Conservation (phyloP, 2,113 vertebrate genomes). For the Ptilonorhynchus violaceus region DNA sequence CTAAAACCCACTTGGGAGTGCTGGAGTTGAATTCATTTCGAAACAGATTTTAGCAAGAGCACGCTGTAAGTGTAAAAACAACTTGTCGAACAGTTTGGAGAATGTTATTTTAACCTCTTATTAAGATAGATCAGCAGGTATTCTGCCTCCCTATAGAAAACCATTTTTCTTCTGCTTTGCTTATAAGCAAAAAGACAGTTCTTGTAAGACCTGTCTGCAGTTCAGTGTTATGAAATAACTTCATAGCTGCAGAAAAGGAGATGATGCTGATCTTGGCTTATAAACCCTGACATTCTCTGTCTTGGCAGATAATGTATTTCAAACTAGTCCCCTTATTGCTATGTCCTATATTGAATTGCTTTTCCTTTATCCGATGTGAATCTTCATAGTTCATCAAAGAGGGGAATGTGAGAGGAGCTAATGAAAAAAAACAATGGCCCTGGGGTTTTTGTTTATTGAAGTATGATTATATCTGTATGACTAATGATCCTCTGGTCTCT, state of each 20-base stretch:
- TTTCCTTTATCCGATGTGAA: conserved; percentile 47
- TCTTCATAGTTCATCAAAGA: conserved; percentile 42
- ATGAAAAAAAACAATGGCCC: not conserved
- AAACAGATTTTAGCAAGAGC: not conserved
- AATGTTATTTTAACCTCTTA: not conserved
- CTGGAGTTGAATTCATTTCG: not conserved
- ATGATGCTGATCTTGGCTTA: conserved; percentile 34
- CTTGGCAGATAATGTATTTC: conserved; percentile 50
- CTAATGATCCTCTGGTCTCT: not conserved
- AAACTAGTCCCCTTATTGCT: not conserved
- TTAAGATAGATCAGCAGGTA: not conserved
- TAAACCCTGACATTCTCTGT: conserved; percentile 38
- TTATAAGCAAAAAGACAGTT: conserved; percentile 1
- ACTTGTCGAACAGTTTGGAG: not conserved
- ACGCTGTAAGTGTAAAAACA: not conserved
- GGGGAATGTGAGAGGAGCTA: not conserved
- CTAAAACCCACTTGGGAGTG: not conserved
- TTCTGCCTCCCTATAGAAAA: not conserved
- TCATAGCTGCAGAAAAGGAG: conserved; percentile 22
- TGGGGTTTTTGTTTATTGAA: conserved; percentile 10
- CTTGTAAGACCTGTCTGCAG: not conserved
- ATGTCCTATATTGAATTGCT: conserved; percentile 17
- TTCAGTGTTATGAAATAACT: not conserved
- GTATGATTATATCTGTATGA: not conserved
- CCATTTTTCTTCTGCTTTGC: not conserved